Evolutionary conservation across 2,797 vertebrate species (phyloP), one percentile per base, ranked within the genome.

Genomic region (Chaetodon trifasciatus): DNA sequence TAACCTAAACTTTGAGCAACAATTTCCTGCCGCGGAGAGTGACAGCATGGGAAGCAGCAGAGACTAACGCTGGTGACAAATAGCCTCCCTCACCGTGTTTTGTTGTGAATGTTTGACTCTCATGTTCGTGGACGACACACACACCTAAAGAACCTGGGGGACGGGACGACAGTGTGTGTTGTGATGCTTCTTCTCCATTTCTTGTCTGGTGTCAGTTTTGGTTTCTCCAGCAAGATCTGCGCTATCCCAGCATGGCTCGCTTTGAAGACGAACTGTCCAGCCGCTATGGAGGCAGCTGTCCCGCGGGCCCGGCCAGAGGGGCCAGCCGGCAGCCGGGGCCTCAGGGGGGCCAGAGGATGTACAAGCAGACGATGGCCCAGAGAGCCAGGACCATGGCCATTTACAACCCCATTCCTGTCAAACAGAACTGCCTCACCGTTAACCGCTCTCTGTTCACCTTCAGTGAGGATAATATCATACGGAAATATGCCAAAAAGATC

Each of bases 401-500:
- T 62, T 99, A 99, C 96, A 99, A 98, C 94, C 98, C 98, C 79
- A 99, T 98, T 44, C 98, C 98, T 8, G 97, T 99, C 96, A 98
- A 97, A 89, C 98, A 98, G 95, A 99, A 94, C 97, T 99, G 96
- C 94, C 95, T 99, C 94, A 97, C 97, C 55, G 96, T 99, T 90
- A 99, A 99, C 96, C 96, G 98, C 90, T 98, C 98, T 57, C 96
- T 99, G 84, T 99, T 98, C 96, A 95, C 98, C 96, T 99, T 99
- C 94, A 98, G 97, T 84, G 98, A 99, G 95, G 98, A 99, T 93
- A 99, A 99, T 83, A 91, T 97, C 94, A 97, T 99, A 87, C 97
- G 98, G 90, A 99, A 98, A 96, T 99, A 99, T 75, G 98, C 98
- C 94, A 99, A 99, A 95, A 96, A 97, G 95, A 98, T 99, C 96